These are phyloP conservation scores for Hylaeus anthracinus DNA, from an alignment of 1,140 invertebrate species.

Conservation along the genomic window DNA sequence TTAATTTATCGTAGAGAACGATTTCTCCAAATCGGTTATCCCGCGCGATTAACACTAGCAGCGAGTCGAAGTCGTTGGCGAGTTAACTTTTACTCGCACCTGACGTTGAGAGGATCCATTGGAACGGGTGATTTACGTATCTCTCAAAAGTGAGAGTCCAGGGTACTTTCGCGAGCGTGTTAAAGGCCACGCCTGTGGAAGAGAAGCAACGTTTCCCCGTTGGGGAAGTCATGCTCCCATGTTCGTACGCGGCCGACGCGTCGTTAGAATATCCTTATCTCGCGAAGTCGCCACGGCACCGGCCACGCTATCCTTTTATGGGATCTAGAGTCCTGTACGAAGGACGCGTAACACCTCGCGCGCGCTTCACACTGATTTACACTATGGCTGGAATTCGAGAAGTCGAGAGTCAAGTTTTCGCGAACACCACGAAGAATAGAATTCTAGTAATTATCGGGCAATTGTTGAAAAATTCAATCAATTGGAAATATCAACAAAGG, in stretches of 20 bases:
- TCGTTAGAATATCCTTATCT: slow-evolving; percentile 56
- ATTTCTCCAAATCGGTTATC: not conserved
- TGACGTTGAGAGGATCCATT: slow-evolving; percentile 30
- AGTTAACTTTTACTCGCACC: slow-evolving; percentile 23
- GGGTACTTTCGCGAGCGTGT: slow-evolving; percentile 17
- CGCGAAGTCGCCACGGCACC: slow-evolving; percentile 24
- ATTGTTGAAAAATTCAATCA: too few relatives aligned
- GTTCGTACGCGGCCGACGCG: slow-evolving; percentile 4
- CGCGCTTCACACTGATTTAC: slow-evolving; percentile 1
- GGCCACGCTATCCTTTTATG: slow-evolving; percentile 50
- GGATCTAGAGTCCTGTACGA: slow-evolving; percentile 7
- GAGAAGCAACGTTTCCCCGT: slow-evolving; percentile 43
- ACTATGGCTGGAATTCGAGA: not conserved
- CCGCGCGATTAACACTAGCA: too few relatives aligned
- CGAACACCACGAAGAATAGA: too few relatives aligned
- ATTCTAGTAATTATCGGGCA: too few relatives aligned
- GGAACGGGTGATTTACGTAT: slow-evolving; percentile 5
- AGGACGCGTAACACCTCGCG: slow-evolving; percentile 12
- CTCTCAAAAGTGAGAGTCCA: slow-evolving; percentile 42
- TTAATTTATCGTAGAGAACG: not conserved
- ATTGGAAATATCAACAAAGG: too few relatives aligned
- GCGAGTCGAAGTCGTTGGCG: not conserved
- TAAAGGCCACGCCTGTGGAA: slow-evolving; percentile 48
- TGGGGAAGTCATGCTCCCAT: slow-evolving; percentile 21
- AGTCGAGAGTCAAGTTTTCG: too few relatives aligned